A percentile compares a stretch with the other conserved stretches of the same genome.
Evolutionary conservation across 2,113 vertebrate genomes (phyloP).

Genomic region (Spermophilus dauricus): DNA sequence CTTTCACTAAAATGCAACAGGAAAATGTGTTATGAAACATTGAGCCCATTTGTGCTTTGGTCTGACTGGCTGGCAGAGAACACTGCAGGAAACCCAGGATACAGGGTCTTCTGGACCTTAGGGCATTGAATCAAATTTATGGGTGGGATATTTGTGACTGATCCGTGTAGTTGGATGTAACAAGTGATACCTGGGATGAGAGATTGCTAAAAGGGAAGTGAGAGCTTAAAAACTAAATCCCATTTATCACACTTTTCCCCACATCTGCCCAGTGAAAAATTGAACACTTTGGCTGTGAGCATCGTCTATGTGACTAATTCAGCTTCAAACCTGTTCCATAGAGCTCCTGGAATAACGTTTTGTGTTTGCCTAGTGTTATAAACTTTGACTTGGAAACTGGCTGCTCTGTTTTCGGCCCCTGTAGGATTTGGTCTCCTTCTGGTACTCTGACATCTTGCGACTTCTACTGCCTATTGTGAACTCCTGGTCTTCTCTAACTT

Average conservation of each 20-base stretch:
- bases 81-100: not conserved
- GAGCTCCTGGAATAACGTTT: not conserved
- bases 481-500: not conserved
- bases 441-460: not conserved
- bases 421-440: not conserved
- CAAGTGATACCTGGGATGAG: not conserved
- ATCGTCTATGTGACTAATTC: conserved; percentile 47
- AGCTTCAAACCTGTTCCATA: not conserved
- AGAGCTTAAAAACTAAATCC: conserved; percentile 2
- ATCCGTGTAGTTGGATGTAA: not conserved
- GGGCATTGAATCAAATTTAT: not conserved
- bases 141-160: too few relatives aligned
- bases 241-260: not conserved
- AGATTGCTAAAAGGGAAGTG: not conserved
- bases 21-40: not conserved
- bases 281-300: not conserved
- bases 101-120: not conserved
- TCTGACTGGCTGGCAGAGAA: not conserved
- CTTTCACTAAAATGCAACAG: conserved; percentile 11
- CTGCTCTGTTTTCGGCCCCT: not conserved
- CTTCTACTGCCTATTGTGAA: not conserved
- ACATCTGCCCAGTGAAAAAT: not conserved
- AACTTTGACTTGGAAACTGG: not conserved
- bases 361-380: not conserved
- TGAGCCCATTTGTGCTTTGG: not conserved